Percentiles rank a stretch among this genome's conserved stretches.
These are phyloP conservation scores for Neoascia interrupta DNA, from an alignment of 2,888 invertebrate genomes.

Conservation along the genomic window DNA sequence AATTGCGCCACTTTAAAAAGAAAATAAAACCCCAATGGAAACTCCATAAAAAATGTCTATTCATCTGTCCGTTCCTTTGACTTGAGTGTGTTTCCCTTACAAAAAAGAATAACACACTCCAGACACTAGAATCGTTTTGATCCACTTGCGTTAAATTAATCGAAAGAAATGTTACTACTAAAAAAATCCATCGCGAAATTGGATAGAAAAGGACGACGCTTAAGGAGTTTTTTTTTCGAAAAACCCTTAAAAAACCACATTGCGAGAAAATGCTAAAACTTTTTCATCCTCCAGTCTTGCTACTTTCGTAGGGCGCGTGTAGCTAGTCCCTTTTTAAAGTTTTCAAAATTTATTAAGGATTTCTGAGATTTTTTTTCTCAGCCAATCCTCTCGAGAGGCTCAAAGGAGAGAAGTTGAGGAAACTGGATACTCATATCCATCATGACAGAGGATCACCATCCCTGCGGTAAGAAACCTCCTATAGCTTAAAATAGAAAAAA, in stretches of 20 bases:
- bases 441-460: constrained; percentile 20
- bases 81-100: constrained; percentile 27
- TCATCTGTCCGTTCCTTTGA: constrained; percentile 30
- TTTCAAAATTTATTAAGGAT: constrained; percentile 37
- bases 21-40: constrained; percentile 7
- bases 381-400: constrained; percentile 1
- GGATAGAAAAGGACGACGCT: background rate
- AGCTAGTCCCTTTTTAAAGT: background rate
- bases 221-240: background rate
- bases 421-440: constrained; percentile 36
- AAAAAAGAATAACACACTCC: constrained; percentile 14
- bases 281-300: too few species aligned
- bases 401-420: background rate
- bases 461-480: constrained; percentile 2
- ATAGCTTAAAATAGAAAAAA: background rate
- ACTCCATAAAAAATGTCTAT: constrained; percentile 40
- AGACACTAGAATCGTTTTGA: constrained; percentile 35
- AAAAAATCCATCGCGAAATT: constrained; percentile 23
- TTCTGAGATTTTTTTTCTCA: constrained; percentile 4
- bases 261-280: too few species aligned
- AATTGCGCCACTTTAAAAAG: constrained; percentile 25
- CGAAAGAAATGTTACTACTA: constrained; percentile 19
- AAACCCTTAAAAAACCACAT: too few species aligned
- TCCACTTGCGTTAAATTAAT: constrained; percentile 41
- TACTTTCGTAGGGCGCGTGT: too few species aligned